Conservation (phyloP, 2,797 vertebrate species). For the Myiotriccus ornatus region DNA sequence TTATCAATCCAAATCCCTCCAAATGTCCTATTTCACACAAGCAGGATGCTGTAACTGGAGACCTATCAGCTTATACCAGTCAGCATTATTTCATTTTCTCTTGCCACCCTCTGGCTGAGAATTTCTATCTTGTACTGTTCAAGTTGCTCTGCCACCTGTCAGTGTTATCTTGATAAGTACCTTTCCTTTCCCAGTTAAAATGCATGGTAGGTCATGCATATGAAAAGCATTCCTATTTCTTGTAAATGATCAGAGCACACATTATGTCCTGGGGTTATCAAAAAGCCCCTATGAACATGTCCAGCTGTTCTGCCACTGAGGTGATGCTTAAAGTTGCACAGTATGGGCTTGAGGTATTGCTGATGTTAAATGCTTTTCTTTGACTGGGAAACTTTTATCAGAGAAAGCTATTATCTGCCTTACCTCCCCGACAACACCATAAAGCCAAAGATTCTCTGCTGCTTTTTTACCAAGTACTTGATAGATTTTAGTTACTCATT, state of each 20-base stretch:
- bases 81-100: not conserved
- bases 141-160: slow-evolving; percentile 21
- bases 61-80: not conserved
- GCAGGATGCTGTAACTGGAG: not conserved
- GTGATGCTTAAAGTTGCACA: slow-evolving; percentile 2
- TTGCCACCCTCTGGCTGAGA: slow-evolving; percentile 1
- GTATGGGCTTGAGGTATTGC: not conserved
- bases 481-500: not conserved
- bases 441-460: not conserved
- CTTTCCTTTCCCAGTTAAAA: slow-evolving; percentile 32
- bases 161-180: not conserved
- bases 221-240: slow-evolving; percentile 4
- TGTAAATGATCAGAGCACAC: not conserved
- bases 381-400: not conserved
- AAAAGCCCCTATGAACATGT: not conserved
- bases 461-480: not conserved
- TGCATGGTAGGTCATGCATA: not conserved
- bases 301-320: not conserved
- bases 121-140: not conserved
- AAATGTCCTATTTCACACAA: not conserved
- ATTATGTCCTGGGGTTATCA: slow-evolving; percentile 17
- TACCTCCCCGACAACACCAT: not conserved
- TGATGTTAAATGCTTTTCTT: slow-evolving; percentile 4
- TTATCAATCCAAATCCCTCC: not conserved
- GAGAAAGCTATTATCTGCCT: not conserved